These are phyloP conservation scores for Panopea generosa DNA, from an alignment of 2,888 invertebrate genomes.

Conservation along the genomic window DNA sequence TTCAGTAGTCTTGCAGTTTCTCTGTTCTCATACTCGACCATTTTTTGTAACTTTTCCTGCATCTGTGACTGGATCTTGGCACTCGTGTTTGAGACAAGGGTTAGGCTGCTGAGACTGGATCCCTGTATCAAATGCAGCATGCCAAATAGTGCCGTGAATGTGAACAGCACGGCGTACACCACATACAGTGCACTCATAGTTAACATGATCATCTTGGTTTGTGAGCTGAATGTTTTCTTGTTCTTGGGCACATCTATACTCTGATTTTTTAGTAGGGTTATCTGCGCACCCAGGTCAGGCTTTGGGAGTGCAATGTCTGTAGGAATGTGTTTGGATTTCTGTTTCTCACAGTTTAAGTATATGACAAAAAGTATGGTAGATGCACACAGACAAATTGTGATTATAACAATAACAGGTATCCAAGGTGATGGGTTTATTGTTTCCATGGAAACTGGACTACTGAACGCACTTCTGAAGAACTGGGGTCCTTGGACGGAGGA, in stretches of 20 bases:
- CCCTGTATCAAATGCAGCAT: constrained; percentile 75
- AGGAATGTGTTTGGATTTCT: constrained; percentile 45
- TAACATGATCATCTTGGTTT: constrained; percentile 66
- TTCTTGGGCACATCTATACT: constrained; percentile 55
- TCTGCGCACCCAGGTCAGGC: constrained; percentile 53
- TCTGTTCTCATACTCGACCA: constrained; percentile 69
- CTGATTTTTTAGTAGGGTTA: constrained; percentile 66
- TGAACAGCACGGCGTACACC: constrained; percentile 77
- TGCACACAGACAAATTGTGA: constrained; percentile 53
- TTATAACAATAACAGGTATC: constrained; percentile 68
- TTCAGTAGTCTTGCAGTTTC: constrained; percentile 67
- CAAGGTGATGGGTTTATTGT: constrained; percentile 62
- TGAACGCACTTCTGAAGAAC: constrained; percentile 45
- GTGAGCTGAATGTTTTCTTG: constrained; percentile 36
- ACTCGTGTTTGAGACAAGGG: constrained; percentile 70
- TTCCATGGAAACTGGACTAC: constrained; percentile 16
- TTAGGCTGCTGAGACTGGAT: constrained; percentile 65
- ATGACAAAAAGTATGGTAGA: constrained; percentile 51
- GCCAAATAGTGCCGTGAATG: constrained; percentile 77
- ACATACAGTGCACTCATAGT: constrained; percentile 73
- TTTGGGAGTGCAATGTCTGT: constrained; percentile 43
- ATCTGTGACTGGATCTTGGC: constrained; percentile 72
- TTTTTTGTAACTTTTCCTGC: constrained; percentile 64
- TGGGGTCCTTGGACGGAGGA: constrained; percentile 74
- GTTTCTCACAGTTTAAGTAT: constrained; percentile 55